Evolutionary conservation across 2,888 invertebrate genomes (phyloP).

Genomic region (Agonopterix heracliana): DNA sequence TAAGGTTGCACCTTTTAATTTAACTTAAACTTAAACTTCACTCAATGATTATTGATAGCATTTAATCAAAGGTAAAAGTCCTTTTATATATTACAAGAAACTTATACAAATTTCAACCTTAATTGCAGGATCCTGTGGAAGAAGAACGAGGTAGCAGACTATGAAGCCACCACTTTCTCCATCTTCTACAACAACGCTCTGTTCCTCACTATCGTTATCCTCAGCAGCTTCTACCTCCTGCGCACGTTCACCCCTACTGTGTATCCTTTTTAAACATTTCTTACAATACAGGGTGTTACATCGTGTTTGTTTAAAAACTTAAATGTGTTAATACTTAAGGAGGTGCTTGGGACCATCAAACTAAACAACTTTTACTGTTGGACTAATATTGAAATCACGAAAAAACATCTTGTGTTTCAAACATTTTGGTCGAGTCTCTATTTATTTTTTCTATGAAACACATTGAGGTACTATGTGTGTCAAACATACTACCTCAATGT

Average conservation of each 20-base stretch:
- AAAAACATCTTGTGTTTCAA: too few relatives aligned
- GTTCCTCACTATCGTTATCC: constrained; percentile 93
- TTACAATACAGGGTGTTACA: neutral
- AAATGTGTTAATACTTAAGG: too few relatives aligned
- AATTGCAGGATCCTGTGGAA: constrained; percentile 94
- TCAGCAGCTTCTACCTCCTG: constrained; percentile 95
- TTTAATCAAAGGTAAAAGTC: neutral
- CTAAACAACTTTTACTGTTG: too few relatives aligned
- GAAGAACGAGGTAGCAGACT: constrained; percentile 99
- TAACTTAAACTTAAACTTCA: neutral
- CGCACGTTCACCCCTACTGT: constrained; percentile 92
- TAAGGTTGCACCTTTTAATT: too few relatives aligned
- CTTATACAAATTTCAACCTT: neutral
- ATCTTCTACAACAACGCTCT: constrained; percentile 99
- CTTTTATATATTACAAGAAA: neutral
- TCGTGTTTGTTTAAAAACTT: too few relatives aligned
- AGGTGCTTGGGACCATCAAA: too few relatives aligned
- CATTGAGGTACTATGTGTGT: too few relatives aligned
- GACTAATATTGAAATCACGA: too few relatives aligned
- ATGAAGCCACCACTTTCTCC: constrained; percentile 98
- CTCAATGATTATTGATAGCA: neutral
- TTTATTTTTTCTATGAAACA: too few relatives aligned
- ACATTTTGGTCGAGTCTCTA: too few relatives aligned
- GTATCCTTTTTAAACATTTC: constrained; percentile 76
- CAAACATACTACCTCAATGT: too few relatives aligned